Base-by-base conservation (phyloP, 2,113 vertebrate genomes). In the Lathamus discolor region DNA sequence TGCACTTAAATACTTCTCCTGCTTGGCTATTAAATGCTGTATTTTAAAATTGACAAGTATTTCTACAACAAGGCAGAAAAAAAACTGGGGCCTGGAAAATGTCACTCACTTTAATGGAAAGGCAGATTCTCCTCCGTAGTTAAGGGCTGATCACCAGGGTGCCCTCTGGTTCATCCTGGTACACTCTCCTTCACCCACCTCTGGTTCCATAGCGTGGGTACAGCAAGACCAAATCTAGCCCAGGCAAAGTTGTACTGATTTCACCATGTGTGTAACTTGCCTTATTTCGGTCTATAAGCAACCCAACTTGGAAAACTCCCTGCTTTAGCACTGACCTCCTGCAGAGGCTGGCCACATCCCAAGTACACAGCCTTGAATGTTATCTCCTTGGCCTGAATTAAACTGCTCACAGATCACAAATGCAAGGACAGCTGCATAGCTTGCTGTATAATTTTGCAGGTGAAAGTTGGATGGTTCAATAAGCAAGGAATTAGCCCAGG, bases 321-420 rank as follows among this genome's bases (percentile, higher is more conserved):
- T 62, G 44, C 68, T 72, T 44, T 43, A 80, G 49, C 55, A 75
- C 35, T 51, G 73, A 44, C 39, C 74, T 82, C 81, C 70, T 79
- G 84, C 86, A 72, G 83, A 46, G 62, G 48, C 52, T 84, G 94
- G 69, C 78, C n/a, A 27, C 3, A 6, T 31, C 63, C 66, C 94
- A 93, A 27, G 74, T 20, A 33, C 43, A 52, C 52, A 62, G 67
- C 37, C 59, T 59, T 72, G 29, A 52, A 11, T 25, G 52, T 7
- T 64, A 31, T 6, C 78, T 85, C 86, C 86, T 95, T 90, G 87
- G 74, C 84, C 86, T 76, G 63, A 92, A 89, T 62, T 76, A 79
- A 90, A 72, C 66, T 57, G 44, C 63, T 78, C 73, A 66, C 68
- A 13, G 64, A 86, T 44, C 49, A 92, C 54, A 46, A 91, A 75